Evolutionary conservation across 2,888 invertebrate genomes (phyloP), one percentile per base, ranked within the genome.

Genomic region (Holacanthella duospinosa): DNA sequence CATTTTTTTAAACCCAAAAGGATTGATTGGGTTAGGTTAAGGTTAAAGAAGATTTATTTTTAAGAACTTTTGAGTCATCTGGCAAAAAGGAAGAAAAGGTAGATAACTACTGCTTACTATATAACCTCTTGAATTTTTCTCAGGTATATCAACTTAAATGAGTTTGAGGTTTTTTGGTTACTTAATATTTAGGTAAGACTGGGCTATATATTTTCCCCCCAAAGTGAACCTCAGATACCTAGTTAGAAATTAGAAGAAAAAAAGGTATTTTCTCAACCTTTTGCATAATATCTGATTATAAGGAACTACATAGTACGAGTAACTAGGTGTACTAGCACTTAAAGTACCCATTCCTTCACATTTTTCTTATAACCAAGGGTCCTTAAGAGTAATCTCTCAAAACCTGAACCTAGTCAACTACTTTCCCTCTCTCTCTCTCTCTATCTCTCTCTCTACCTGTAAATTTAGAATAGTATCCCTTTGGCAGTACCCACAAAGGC

Each of bases 31-130:
- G 55, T 29, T 43, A 26, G n/a, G 48, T n/a, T 28, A 29, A 29
- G 55, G 2, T 28, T 16, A 53, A 26, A 27, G 28, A 28, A 44
- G 60, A 24, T 28, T 53, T 27, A 26, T 6, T 16, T 48, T 26
- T 29, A 53, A 61, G 56, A 54, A 54, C 56, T 43, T 27, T 26
- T 36, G 62, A 63, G 65, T 65, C 65, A 65, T 65, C 65, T 65
- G 65, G 65, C 65, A 65, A 59, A 24, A 48, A n/a, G 53, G 36
- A 59, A 58, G 26, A 28, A 29, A 16, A n/a, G n/a, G n/a, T n/a
- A n/a, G n/a, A n/a, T n/a, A n/a, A n/a, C n/a, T n/a, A n/a, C n/a
- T n/a, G n/a, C 12, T 21, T 48, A 21, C 6, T 48, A 48, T 16
- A 48, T 48, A 48, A 9, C 28, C 29, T 19, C 29, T 29, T 24